Evolutionary conservation across 2,113 vertebrate species (phyloP).

Genomic region (Urocitellus parryii): DNA sequence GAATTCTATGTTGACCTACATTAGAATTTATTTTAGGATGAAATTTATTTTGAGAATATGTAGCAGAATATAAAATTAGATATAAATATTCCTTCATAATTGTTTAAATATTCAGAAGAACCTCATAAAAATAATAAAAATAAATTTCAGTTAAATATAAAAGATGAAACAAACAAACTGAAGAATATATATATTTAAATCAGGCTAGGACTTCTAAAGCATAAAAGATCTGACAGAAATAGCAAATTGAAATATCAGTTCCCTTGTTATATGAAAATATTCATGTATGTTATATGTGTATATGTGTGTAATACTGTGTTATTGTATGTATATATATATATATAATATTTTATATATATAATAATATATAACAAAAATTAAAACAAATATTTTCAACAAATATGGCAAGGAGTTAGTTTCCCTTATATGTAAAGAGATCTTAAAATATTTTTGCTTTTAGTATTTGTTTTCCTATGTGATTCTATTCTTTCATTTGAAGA

Average conservation of each 20-base stretch:
- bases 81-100: background rate
- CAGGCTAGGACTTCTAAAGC: background rate
- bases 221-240: background rate
- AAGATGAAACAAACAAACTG: background rate
- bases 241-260: background rate
- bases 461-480: background rate
- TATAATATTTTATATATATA: background rate
- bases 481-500: background rate
- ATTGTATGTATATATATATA: too few species aligned
- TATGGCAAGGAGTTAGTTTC: background rate
- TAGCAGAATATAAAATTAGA: background rate
- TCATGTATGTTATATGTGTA: background rate
- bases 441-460: background rate
- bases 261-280: background rate
- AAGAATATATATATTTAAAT: background rate
- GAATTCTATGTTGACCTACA: background rate
- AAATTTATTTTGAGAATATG: slow-evolving; percentile 28
- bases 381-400: slow-evolving; percentile 39
- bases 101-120: slow-evolving; percentile 20
- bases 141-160: background rate
- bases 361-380: background rate
- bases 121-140: background rate
- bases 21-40: slow-evolving; percentile 63
- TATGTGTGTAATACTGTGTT: background rate
- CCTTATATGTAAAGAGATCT: background rate